Base-by-base conservation (phyloP, 2,113 vertebrate genomes). In the Perccottus glenii region DNA sequence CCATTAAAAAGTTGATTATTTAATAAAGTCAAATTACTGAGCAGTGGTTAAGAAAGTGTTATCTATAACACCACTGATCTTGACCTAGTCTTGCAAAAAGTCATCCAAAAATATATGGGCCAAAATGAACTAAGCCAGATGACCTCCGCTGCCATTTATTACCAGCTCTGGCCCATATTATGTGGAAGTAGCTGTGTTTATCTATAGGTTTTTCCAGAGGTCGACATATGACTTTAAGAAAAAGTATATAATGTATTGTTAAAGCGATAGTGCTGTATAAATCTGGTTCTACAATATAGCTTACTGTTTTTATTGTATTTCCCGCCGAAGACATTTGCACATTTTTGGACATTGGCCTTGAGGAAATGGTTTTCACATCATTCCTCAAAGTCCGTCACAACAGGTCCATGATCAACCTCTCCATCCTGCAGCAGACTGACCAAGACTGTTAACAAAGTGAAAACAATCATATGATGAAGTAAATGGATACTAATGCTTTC, bases 31-130 rank as follows among this genome's bases (percentile, higher is more conserved):
- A 27, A 52, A 52, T 32, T 8, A 55, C 12, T 36, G 49, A 27
- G 19, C 19, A 27, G 19, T 32, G 36, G 51, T 12, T n/a, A 46
- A 36, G 14, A 55, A 38, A 55, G 19, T 27, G 19, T 33, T 14
- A 14, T 55, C 33, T 36, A 8, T 38, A 53, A 55, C 36, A 38
- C 33, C 33, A 7, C 52, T 55, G 32, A 55, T 55, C 52, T 55
- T 55, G 52, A 55, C 52, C 52, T 8, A 55, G 52, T 55, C n/a
- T 12, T 38, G 32, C 19, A 55, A 55, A 33, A 55, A 55, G 52
- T 55, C 52, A 55, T 55, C 52, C 52, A 55, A 55, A 55, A 55
- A 55, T 55, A 55, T 55, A 55, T 55, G 52, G 52, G 52, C 52
- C 52, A 55, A 33, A 55, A 55, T 38, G 52, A 55, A 36, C 52